A percentile compares a stretch with the other conserved stretches of the same genome.
Evolutionary conservation across 2,797 vertebrate species (phyloP).

Genomic region (Sebastes trivittatus): DNA sequence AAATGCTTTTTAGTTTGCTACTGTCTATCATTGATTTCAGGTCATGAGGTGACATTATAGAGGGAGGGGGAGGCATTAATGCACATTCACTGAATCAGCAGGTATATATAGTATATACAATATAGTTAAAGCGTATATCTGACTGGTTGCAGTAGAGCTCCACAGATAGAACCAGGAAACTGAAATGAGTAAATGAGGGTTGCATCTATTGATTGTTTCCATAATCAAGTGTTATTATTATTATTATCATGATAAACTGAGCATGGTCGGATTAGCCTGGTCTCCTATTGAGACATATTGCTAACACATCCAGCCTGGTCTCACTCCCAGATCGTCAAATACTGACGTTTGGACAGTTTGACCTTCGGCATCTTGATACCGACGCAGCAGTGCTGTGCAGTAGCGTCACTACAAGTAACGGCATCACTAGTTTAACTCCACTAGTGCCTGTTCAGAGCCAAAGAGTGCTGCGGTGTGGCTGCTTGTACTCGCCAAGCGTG

Average conservation of each 20-base stretch:
- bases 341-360: too few species aligned
- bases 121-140: too few species aligned
- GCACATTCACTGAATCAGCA: slow-evolving; percentile 39
- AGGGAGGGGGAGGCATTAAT: slow-evolving; percentile 50
- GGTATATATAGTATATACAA: background rate
- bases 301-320: background rate
- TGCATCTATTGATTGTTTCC: background rate
- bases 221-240: background rate
- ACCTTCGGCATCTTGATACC: too few species aligned
- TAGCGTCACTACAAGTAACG: too few species aligned
- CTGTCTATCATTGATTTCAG: slow-evolving; percentile 89
- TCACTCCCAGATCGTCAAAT: too few species aligned
- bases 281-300: background rate
- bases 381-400: too few species aligned
- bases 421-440: too few species aligned
- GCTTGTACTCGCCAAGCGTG: too few species aligned
- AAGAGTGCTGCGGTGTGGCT: too few species aligned
- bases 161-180: background rate
- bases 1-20: slow-evolving; percentile 85
- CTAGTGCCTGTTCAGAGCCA: too few species aligned
- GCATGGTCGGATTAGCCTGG: background rate
- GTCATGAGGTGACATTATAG: slow-evolving; percentile 80
- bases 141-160: background rate
- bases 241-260: background rate
- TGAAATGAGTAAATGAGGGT: background rate